phyloP scores from a whole-genome alignment of 2,113 vertebrate species.

The Catagonus wagneri region DNA sequence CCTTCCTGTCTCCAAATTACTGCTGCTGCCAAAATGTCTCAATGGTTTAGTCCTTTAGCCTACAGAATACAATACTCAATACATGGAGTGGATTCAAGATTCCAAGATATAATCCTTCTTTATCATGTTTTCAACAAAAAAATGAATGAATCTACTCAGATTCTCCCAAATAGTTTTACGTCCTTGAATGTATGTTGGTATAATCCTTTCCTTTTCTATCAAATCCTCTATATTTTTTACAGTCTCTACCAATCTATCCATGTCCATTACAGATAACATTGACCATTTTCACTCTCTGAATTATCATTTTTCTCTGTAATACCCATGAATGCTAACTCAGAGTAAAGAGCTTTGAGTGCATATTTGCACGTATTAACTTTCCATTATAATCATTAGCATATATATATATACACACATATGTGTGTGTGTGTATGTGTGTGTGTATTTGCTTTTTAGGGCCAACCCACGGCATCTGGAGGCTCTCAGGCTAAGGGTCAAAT shows the following conservation, averaged over 20 bases:
- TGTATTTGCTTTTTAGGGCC: too few relatives aligned
- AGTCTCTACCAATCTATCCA: not conserved
- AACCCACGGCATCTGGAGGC: too few relatives aligned
- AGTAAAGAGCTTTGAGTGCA: not conserved
- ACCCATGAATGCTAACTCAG: not conserved
- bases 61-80: not conserved
- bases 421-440: too few relatives aligned
- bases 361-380: not conserved
- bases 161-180: not conserved
- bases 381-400: not conserved
- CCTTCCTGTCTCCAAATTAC: not conserved
- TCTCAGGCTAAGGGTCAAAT: too few relatives aligned
- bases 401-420: too few relatives aligned
- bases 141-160: not conserved
- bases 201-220: not conserved
- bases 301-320: not conserved
- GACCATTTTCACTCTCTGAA: not conserved
- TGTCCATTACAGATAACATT: not conserved
- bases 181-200: not conserved
- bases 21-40: not conserved
- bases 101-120: not conserved
- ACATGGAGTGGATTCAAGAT: not conserved
- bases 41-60: not conserved
- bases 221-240: not conserved
- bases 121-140: not conserved